Evolutionary conservation across 2,888 invertebrate species (phyloP), one percentile per base, ranked within the genome.

Genomic region (Teleogryllus oceanicus): DNA sequence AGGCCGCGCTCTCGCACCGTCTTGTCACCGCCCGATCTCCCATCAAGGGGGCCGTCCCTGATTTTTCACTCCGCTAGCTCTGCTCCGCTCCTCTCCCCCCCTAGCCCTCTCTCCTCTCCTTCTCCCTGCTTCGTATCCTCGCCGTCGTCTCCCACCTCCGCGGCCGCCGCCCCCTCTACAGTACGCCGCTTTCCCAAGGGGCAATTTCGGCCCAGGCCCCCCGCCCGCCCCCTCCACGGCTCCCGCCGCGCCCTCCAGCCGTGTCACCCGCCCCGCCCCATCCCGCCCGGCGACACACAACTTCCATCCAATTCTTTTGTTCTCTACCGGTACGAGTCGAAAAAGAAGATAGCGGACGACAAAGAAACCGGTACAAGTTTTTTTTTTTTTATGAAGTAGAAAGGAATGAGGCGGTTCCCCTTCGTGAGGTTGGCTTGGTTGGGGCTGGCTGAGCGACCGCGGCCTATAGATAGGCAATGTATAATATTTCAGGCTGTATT

Each of bases 1-100:
- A 76, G 79, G 74, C 79, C 62, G 76, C 50, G n/a, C 62, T n/a
- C 62, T 13, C 62, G 8, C n/a, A 4, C n/a, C n/a, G 16, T 62
- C 62, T 62, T 62, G 62, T 62, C 62, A 62, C 62, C 62, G 62
- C 49, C 62, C 79, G 79, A 79, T 79, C 79, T 49, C 49, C 77
- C 50, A 37, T 77, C 37, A 37, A n/a, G 49, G 49, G 24, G 50
- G 21, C 62, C 13, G 24, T 50, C 74, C 49, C 79, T 78, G 78
- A 80, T 78, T 78, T 80, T 78, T 76, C 80, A 80, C 50, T 76
- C 62, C 49, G 76, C 80, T 76, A 21, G 76, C 24, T 78, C 75
- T 76, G 76, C 74, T 37, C 50, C 77, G 78, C 78, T 62, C 62
- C n/a, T 3, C 10, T 10, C 10, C 78, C 62, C 11, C 20, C 49